Conservation (phyloP, 2,113 vertebrate species). For the Neopipo cinnamomea region DNA sequence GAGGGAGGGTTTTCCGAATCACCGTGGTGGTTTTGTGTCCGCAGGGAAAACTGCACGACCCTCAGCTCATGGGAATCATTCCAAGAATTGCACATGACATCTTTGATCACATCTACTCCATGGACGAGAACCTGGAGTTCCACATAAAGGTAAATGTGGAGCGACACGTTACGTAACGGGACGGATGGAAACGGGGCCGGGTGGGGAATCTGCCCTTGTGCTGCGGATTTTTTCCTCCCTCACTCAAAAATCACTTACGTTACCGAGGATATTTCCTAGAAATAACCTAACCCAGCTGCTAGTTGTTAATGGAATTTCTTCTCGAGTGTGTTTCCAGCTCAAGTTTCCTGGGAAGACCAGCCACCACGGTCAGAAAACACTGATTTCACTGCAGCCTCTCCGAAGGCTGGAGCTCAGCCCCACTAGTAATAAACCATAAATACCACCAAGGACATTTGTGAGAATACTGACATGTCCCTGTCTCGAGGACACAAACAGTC, state of each 20-base stretch:
- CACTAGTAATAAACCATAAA: background rate
- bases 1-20: background rate
- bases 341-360: background rate
- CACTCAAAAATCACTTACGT: background rate
- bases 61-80: constrained; percentile 91
- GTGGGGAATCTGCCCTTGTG: background rate
- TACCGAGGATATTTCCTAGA: background rate
- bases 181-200: background rate
- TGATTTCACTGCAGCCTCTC: background rate
- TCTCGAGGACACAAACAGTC: background rate
- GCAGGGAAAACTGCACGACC: constrained; percentile 89
- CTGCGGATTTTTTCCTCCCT: background rate
- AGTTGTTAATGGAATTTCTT: background rate
- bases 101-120: constrained; percentile 95
- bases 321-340: background rate
- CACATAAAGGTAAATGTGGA: constrained; percentile 87
- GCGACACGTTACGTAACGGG: background rate
- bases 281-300: background rate
- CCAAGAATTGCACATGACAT: constrained; percentile 91
- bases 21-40: background rate
- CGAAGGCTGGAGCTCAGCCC: background rate
- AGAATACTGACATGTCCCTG: fast-evolving
- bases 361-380: background rate
- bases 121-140: constrained; percentile 96
- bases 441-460: fast-evolving